Conservation (phyloP, 2,113 vertebrate species). For the Anolis sagrei region DNA sequence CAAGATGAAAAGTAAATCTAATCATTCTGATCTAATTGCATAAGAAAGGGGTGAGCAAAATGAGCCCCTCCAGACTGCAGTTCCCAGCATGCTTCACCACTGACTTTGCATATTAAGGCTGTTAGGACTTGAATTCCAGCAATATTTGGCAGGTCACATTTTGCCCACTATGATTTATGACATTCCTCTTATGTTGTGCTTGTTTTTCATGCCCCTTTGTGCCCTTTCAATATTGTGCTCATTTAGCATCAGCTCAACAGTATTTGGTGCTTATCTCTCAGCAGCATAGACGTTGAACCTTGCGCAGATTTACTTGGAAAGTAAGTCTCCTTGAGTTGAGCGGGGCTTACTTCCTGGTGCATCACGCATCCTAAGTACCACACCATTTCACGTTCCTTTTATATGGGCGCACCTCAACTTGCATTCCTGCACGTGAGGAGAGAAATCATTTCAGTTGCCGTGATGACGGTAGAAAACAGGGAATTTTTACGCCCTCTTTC, state of each 20-base stretch:
- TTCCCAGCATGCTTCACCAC: no score
- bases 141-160: no score
- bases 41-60: no score
- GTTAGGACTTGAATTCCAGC: no score
- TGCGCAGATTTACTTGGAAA: background rate
- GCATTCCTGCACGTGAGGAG: constrained; percentile 54
- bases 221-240: constrained; percentile 26
- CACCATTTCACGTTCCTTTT: constrained; percentile 64
- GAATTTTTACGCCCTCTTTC: constrained; percentile 60
- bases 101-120: no score
- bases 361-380: constrained; percentile 11
- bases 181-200: no score
- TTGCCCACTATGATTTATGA: no score
- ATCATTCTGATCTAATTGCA: no score
- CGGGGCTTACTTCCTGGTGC: background rate
- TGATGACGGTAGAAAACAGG: constrained; percentile 64
- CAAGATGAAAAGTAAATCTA: no score
- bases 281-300: no score
- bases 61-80: no score
- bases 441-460: constrained; percentile 65
- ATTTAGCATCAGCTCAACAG: constrained; percentile 14
- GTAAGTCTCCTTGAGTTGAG: background rate
- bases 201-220: constrained; percentile 14
- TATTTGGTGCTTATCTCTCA: constrained; percentile 50
- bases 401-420: constrained; percentile 50